Evolutionary conservation across 2,888 invertebrate genomes (phyloP), one percentile per base, ranked within the genome.

Genomic region (Eupithecia insigniata): DNA sequence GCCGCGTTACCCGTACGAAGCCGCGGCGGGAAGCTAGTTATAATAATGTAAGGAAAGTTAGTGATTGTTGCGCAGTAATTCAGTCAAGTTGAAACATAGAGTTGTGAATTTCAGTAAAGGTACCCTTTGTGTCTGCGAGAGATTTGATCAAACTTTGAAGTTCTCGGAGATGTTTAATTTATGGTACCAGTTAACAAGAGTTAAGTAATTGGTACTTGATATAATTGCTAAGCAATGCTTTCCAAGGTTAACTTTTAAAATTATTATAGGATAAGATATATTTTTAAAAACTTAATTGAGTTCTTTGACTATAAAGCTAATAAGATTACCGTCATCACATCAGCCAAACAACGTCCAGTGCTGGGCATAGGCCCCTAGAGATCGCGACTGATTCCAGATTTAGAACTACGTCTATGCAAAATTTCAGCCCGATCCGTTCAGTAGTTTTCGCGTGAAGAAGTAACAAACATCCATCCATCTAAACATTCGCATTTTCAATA

Each of bases 81-180:
- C n/a, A 46, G 46, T 22, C 0, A 22, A 46, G n/a, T 22, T 46
- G 46, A 22, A 46, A 10, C 46, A 46, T 55, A 55, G n/a, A n/a
- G 22, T 55, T n/a, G 30, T n/a, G 46, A 51, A 30, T 55, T 46
- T 46, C 46, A 73, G 28, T 69, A 34, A 67, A 60, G 67, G 66
- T 66, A 30, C 46, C 68, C 66, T 68, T 69, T 69, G 30, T 28
- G 30, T 28, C 60, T 60, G 60, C 2, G 18, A 30, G 30, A 60
- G 30, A 62, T 62, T 62, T 62, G 60, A 60, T 60, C 60, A 30
- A 30, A 60, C 60, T 60, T 60, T 60, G 18, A 65, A 65, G 28
- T 64, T 69, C 1, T 28, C 39, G 18, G 12, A 55, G 22, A 16
- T 34, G 26, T 69, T 69, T 65, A 58, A 65, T 70, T 60, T 12